Percentiles rank a stretch among this genome's conserved stretches.
These are phyloP conservation scores for Danio jaintianensis DNA, from an alignment of 2,797 vertebrate genomes.

Conservation along the genomic window DNA sequence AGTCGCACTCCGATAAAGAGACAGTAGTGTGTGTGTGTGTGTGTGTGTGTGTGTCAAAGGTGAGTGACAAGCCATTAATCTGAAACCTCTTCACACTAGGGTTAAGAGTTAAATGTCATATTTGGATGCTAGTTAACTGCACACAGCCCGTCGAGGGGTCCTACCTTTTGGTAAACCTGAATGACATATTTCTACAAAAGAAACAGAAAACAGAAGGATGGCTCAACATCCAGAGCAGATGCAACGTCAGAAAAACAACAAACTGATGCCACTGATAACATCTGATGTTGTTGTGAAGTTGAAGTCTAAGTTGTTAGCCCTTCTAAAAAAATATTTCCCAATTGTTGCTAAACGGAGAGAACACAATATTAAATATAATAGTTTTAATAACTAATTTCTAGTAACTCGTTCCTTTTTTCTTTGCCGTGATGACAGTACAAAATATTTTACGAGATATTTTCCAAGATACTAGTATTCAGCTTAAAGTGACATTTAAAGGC, in stretches of 20 bases:
- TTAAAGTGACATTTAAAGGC: no score
- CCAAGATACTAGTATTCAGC: no score
- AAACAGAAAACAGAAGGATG: constrained; percentile 71
- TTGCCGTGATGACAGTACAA: no score
- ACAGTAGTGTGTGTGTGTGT: constrained; percentile 1
- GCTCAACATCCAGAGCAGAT: constrained; percentile 50
- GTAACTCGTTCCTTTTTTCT: no score
- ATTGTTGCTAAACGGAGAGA: no score
- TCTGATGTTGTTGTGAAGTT: neutral
- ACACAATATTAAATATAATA: no score
- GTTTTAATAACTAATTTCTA: no score
- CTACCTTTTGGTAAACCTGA: constrained; percentile 96
- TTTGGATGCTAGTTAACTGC: constrained; percentile 51
- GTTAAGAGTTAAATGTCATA: constrained; percentile 55
- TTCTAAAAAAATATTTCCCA: no score
- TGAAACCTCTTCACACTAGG: constrained; percentile 43
- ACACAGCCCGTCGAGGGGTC: constrained; percentile 72
- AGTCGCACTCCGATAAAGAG: constrained; percentile 50
- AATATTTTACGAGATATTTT: no score
- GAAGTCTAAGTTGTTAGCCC: no score
- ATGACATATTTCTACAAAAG: constrained; percentile 94
- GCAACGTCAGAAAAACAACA: neutral
- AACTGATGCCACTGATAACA: neutral
- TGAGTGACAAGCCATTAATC: constrained; percentile 62
- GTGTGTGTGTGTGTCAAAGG: constrained; percentile 33